These are phyloP conservation scores for Drosophila biarmipes DNA, from an alignment of 1,140 invertebrate genomes.

Conservation along the genomic window DNA sequence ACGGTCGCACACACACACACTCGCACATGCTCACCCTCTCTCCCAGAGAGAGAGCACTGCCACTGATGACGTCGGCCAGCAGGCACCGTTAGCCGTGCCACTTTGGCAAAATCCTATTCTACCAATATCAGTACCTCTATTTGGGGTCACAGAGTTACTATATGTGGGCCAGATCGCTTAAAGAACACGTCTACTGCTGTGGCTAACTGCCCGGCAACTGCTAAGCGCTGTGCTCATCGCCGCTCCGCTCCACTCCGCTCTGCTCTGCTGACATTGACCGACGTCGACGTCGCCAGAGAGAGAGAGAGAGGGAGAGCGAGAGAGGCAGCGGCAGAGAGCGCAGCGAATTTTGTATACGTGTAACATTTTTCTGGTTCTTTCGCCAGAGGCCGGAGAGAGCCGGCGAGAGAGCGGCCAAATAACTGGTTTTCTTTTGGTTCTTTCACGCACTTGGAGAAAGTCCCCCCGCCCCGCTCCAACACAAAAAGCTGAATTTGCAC, in stretches of 20 bases:
- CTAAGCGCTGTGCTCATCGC: slow-evolving; percentile 27
- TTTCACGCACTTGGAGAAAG: slow-evolving; percentile 56
- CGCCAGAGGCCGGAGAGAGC: slow-evolving; percentile 12
- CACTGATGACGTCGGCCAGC: slow-evolving; percentile 55
- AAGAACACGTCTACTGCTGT: slow-evolving; percentile 52
- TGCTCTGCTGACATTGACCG: slow-evolving; percentile 63
- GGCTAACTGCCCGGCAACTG: slow-evolving; percentile 62
- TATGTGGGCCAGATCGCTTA: slow-evolving; percentile 3
- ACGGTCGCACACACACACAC: slow-evolving; percentile 13
- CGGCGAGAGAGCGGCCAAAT: slow-evolving; percentile 22
- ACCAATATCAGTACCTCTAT: slow-evolving; percentile 19
- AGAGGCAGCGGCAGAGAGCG: not conserved
- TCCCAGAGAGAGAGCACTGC: not conserved
- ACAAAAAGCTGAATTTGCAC: slow-evolving; percentile 48
- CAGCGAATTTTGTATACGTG: slow-evolving; percentile 71
- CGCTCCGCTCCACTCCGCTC: slow-evolving; percentile 3
- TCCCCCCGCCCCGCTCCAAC: slow-evolving; percentile 3
- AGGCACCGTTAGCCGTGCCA: slow-evolving; percentile 71
- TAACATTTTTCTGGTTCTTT: slow-evolving; percentile 78
- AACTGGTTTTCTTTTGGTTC: slow-evolving; percentile 57
- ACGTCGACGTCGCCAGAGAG: slow-evolving; percentile 27
- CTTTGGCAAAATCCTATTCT: slow-evolving; percentile 34
- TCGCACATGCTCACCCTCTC: not conserved
- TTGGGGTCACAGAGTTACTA: not conserved
- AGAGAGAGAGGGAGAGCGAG: not conserved